Base-by-base conservation (phyloP, 2,888 invertebrate genomes). In the Rhagonycha fulva region DNA sequence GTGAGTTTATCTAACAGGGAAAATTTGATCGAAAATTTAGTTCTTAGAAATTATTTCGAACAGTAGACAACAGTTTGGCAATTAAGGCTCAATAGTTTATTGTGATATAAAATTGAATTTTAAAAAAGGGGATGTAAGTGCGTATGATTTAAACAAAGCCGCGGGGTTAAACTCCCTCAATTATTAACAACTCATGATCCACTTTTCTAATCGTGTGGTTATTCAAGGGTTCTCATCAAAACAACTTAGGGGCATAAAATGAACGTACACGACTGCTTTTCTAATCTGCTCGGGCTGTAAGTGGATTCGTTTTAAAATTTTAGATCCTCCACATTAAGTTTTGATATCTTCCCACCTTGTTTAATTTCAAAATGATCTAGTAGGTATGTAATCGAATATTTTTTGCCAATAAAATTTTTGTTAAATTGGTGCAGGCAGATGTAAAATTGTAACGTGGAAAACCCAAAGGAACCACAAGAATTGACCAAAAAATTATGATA, bases 161-260 rank as follows among this genome's bases (percentile, higher is more conserved):
- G 63, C 74, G 63, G 81, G 76, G 80, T 26, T 30, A 83, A 82
- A 82, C 84, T 84, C 84, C 85, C 84, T 85, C 85, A 85, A 86
- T 86, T 85, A 86, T 86, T 85, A 86, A 85, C 85, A 85, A 85
- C 85, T 84, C 84, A 82, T 80, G 81, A 83, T 83, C 84, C 84
- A 84, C 84, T 85, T 80, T 79, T 80, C 82, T 84, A 84, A 84
- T 82, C 82, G 84, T 83, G 77, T 84, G 84, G 84, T 86, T 85
- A 85, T 83, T 83, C 78, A 82, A 85, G 85, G 82, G 83, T 84
- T 79, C 84, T 85, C 82, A 80, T 83, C 83, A 82, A 84, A 84
- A 84, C 82, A 81, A 83, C 83, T 81, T 81, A 79, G 79, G 80
- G 85, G 85, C 86, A 83, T 85, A 85, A 86, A 86, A 86, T 86